Evolutionary conservation across 2,797 vertebrate species (phyloP).

Genomic region (Sebastes miniatus): DNA sequence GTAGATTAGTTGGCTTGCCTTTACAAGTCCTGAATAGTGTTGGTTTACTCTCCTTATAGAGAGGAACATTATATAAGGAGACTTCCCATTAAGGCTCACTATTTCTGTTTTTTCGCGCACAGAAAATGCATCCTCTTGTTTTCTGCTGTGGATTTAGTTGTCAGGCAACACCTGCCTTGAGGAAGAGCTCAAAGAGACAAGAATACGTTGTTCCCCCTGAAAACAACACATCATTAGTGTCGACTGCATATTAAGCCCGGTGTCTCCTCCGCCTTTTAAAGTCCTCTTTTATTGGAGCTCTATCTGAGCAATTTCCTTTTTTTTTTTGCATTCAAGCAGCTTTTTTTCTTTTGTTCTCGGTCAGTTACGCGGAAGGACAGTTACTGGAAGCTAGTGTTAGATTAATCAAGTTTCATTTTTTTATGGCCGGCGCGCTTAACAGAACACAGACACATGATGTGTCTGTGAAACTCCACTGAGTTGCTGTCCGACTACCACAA

Average conservation of each 20-base stretch:
- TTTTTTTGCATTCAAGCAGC: background rate
- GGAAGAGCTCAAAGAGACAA: conserved; percentile 28
- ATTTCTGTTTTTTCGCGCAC: background rate
- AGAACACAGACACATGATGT: conserved; percentile 14
- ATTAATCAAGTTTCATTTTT: conserved; percentile 29
- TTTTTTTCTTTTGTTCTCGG: conserved; percentile 11
- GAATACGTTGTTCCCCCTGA: conserved; percentile 9
- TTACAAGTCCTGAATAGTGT: background rate
- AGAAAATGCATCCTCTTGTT: conserved; percentile 13
- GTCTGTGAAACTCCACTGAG: background rate
- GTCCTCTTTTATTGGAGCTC: conserved; percentile 4
- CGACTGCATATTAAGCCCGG: conserved; percentile 21
- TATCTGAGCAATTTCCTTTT: conserved; percentile 25
- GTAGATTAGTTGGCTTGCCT: background rate
- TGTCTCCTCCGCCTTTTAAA: conserved; percentile 9
- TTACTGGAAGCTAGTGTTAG: conserved; percentile 12
- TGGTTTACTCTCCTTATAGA: background rate
- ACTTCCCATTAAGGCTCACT: conserved; percentile 14
- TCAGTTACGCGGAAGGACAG: background rate
- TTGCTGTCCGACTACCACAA: conserved; percentile 13
- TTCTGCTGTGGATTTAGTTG: conserved; percentile 15
- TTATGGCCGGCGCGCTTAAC: background rate
- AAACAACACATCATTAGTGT: conserved; percentile 39
- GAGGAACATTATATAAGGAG: conserved; percentile 2
- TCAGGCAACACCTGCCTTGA: conserved; percentile 40